Conservation (phyloP, 2,113 vertebrate species). For the Anolis carolinensis region DNA sequence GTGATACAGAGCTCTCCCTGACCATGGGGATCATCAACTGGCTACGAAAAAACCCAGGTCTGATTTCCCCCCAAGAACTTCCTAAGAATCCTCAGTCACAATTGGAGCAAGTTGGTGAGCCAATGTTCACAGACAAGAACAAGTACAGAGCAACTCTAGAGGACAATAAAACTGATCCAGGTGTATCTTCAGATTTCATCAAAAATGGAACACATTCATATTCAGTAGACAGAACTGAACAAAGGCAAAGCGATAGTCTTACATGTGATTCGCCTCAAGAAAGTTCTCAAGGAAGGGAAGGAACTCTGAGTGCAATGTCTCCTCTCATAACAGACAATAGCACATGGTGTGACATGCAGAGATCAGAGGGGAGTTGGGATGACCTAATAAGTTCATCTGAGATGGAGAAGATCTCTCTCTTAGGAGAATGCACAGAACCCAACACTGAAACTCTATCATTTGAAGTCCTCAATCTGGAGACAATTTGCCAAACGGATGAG, state of each 20-base stretch:
- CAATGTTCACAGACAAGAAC: conserved; percentile 20
- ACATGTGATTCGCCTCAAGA: background rate
- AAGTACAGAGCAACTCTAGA: conserved; percentile 1
- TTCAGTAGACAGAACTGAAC: background rate
- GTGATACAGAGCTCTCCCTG: conserved; percentile 84
- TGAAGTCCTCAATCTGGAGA: conserved; percentile 35
- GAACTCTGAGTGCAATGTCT: background rate
- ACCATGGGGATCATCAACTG: conserved; percentile 89
- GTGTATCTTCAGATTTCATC: conserved; percentile 21
- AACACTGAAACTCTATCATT: conserved; percentile 14
- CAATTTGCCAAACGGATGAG: conserved; percentile 39
- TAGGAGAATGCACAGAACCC: background rate
- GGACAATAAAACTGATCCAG: background rate
- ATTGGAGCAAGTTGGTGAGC: conserved; percentile 36
- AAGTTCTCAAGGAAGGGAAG: conserved; percentile 39
- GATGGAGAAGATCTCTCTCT: background rate
- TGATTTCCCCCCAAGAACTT: conserved; percentile 48
- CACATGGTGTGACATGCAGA: background rate
- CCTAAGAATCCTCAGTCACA: conserved; percentile 49
- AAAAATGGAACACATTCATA: background rate
- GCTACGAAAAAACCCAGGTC: conserved; percentile 73
- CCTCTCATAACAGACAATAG: background rate
- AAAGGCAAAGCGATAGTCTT: conserved; percentile 22
- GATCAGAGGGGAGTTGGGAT: background rate
- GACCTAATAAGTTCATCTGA: conserved; percentile 30